phyloP scores from a whole-genome alignment of 2,113 vertebrate species.

The Myxocyprinus asiaticus region DNA sequence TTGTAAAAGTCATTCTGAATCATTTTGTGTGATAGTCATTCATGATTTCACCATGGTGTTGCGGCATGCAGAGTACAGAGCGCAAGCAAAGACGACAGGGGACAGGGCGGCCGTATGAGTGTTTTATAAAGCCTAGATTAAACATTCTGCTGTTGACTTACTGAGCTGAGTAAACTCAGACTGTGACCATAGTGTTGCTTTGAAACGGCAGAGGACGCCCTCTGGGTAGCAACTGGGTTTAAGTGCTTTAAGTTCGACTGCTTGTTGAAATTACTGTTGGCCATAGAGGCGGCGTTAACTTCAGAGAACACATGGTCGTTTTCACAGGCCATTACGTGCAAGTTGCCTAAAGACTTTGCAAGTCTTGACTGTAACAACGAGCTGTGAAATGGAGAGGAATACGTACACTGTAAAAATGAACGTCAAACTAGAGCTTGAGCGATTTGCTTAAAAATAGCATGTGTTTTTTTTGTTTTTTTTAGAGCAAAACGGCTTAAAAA shows the following conservation, averaged over 20 bases:
- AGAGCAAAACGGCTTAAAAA: too few species aligned
- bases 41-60: not conserved
- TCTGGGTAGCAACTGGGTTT: conserved; percentile 13
- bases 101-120: not conserved
- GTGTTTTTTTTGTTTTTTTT: not conserved
- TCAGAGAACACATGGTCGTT: conserved; percentile 66
- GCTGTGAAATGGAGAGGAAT: conserved; percentile 72
- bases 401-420: conserved; percentile 10
- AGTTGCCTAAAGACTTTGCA: conserved; percentile 75
- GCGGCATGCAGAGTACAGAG: conserved; percentile 49
- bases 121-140: not conserved
- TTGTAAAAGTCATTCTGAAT: too few species aligned
- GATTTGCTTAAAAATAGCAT: not conserved
- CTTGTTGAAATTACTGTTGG: conserved; percentile 54
- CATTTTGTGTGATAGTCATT: too few species aligned
- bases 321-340: conserved; percentile 72
- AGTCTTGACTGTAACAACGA: conserved; percentile 72
- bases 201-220: conserved; percentile 34
- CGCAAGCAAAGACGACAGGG: conserved; percentile 54
- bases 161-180: conserved; percentile 40
- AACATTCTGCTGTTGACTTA: conserved; percentile 39
- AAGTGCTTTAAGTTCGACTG: conserved; percentile 67
- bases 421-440: conserved; percentile 48
- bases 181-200: conserved; percentile 40
- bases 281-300: conserved; percentile 65